These are phyloP conservation scores for Lasioglossum oenotherae DNA, from an alignment of 2,888 invertebrate species.

Conservation along the genomic window DNA sequence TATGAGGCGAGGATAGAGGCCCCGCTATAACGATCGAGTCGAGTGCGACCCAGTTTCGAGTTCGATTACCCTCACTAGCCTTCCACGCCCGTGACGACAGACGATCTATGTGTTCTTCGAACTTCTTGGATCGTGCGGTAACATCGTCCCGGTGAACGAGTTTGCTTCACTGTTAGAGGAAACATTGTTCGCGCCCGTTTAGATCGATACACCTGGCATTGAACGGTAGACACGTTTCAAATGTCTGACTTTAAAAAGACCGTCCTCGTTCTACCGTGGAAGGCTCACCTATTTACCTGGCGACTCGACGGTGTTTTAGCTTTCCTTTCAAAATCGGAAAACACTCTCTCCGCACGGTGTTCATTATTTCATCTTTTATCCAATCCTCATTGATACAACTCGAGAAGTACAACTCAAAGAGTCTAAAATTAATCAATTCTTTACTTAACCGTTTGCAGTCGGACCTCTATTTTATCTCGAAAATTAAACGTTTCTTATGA, in stretches of 20 bases:
- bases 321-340: neutral
- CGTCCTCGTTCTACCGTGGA: conserved; percentile 7
- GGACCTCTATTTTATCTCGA: too few relatives aligned
- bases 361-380: neutral
- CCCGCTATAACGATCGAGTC: conserved; percentile 35
- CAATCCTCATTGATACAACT: neutral
- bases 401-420: too few relatives aligned
- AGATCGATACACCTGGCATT: conserved; percentile 17
- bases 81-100: conserved; percentile 33
- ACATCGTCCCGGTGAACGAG: conserved; percentile 26
- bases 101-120: conserved; percentile 41
- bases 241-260: conserved; percentile 13
- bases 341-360: neutral
- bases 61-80: conserved; percentile 68
- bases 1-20: conserved; percentile 22
- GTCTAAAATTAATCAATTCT: too few relatives aligned
- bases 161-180: neutral
- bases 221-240: conserved; percentile 11
- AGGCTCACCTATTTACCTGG: neutral
- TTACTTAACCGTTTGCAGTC: too few relatives aligned
- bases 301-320: neutral
- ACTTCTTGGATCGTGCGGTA: conserved; percentile 36
- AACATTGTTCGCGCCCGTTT: conserved; percentile 28
- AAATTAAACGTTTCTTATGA: too few relatives aligned
- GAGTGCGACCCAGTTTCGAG: conserved; percentile 71